Evolutionary conservation across 2,888 invertebrate species (phyloP).

Genomic region (Gandaritis pyraliata): DNA sequence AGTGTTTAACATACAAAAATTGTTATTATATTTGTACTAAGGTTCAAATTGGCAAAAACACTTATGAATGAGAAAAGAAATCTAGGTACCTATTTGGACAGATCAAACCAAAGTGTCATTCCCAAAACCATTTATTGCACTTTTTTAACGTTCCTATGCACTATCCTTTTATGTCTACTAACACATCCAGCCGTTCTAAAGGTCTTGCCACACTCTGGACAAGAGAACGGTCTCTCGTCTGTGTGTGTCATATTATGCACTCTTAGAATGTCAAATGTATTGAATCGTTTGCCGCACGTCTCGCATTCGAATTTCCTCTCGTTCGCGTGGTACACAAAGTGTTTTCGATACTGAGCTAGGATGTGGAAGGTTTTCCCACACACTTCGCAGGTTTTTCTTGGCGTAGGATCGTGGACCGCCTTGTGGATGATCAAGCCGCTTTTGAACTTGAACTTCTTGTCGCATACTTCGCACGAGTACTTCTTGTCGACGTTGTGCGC

Average conservation of each 20-base stretch:
- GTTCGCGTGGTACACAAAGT: constrained; percentile 81
- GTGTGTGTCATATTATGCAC: constrained; percentile 80
- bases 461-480: constrained; percentile 76
- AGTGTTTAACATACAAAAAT: too few species aligned
- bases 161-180: constrained; percentile 74
- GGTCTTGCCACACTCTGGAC: constrained; percentile 76
- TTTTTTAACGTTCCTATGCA: constrained; percentile 64
- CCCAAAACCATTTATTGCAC: constrained; percentile 50
- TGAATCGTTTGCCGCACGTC: constrained; percentile 82
- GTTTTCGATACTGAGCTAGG: constrained; percentile 77
- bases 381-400: constrained; percentile 79
- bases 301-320: constrained; percentile 80
- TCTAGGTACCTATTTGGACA: too few species aligned
- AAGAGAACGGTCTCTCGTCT: constrained; percentile 74
- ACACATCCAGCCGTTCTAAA: constrained; percentile 81
- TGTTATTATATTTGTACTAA: too few species aligned
- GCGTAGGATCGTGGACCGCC: constrained; percentile 74
- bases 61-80: too few species aligned
- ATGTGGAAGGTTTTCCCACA: constrained; percentile 82
- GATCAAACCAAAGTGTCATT: background rate
- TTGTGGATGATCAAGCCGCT: constrained; percentile 76
- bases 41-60: too few species aligned
- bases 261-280: constrained; percentile 77
- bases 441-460: constrained; percentile 79
- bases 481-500: constrained; percentile 68